phyloP scores from a whole-genome alignment of 2,797 vertebrate species.

The Myoxocephalus aenaeus region DNA sequence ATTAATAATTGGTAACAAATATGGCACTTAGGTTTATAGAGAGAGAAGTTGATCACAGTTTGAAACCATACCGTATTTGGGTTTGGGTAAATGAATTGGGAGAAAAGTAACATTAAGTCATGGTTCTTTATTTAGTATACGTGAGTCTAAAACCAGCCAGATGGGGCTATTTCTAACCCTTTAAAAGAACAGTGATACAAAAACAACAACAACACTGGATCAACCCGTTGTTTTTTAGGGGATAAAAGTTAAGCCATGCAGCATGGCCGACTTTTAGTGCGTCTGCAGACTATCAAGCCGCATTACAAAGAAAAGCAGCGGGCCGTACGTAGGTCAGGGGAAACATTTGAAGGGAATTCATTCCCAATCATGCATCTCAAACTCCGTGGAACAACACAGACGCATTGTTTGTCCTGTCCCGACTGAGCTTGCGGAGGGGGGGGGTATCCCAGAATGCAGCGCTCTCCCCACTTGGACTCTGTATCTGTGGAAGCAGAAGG shows the following conservation, averaged over 20 bases:
- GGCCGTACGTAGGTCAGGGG: constrained; percentile 21
- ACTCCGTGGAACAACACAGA: constrained; percentile 51
- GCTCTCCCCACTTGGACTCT: constrained; percentile 32
- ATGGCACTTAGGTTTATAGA: not conserved
- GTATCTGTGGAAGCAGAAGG: constrained; percentile 51
- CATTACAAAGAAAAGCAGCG: constrained; percentile 15
- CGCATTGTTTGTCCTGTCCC: constrained; percentile 65
- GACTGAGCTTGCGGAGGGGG: constrained; percentile 49
- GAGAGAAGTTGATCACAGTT: not conserved
- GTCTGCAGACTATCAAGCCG: not conserved
- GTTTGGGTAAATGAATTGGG: not conserved
- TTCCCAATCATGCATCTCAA: constrained; percentile 68
- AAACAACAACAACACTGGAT: not conserved
- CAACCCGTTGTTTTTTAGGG: not conserved
- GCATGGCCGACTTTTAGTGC: not conserved
- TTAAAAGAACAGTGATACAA: not conserved
- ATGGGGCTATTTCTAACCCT: not conserved
- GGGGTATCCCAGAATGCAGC: constrained; percentile 74
- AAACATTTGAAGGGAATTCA: constrained; percentile 54
- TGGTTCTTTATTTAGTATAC: not conserved
- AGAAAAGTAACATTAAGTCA: not conserved
- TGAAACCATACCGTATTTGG: not conserved
- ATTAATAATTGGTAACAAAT: not conserved
- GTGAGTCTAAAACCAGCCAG: not conserved
- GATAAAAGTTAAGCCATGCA: not conserved